Evolutionary conservation across 2,888 invertebrate genomes (phyloP).

Genomic region (Cyrtodaria siliqua): DNA sequence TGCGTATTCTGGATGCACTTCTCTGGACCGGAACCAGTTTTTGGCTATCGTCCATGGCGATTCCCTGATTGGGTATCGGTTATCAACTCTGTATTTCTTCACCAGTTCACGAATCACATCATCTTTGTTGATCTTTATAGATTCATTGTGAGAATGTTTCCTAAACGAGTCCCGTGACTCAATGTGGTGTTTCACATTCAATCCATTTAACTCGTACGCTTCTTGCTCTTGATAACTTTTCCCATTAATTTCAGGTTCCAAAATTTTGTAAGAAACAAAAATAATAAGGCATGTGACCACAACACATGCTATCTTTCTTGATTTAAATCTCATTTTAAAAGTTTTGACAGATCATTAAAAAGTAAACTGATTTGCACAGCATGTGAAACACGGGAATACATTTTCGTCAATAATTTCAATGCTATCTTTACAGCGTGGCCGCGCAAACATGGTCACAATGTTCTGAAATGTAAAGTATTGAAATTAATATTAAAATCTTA

Average conservation of each 20-base stretch:
- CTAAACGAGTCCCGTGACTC: slow-evolving; percentile 28
- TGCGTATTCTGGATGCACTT: slow-evolving; percentile 79
- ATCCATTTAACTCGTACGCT: slow-evolving; percentile 14
- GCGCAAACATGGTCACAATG: too few relatives aligned
- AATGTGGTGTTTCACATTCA: slow-evolving; percentile 18
- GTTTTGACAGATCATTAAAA: too few relatives aligned
- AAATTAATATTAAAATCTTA: too few relatives aligned
- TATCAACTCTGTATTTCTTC: slow-evolving; percentile 67
- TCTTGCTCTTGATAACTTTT: slow-evolving; percentile 31
- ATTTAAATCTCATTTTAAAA: neutral
- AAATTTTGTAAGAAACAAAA: slow-evolving; percentile 70
- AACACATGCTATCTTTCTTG: neutral
- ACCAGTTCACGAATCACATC: slow-evolving; percentile 59
- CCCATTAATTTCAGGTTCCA: slow-evolving; percentile 67
- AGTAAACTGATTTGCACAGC: too few relatives aligned
- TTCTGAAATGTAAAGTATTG: too few relatives aligned
- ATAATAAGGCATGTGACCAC: slow-evolving; percentile 42
- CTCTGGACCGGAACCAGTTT: slow-evolving; percentile 80
- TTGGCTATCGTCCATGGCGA: slow-evolving; percentile 82
- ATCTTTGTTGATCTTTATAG: slow-evolving; percentile 27
- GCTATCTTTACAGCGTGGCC: too few relatives aligned
- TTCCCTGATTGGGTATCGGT: slow-evolving; percentile 48
- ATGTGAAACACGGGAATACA: too few relatives aligned
- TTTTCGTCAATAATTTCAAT: too few relatives aligned
- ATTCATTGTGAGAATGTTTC: slow-evolving; percentile 19